Evolutionary conservation across 2,797 vertebrate species (phyloP), one percentile per base, ranked within the genome.

Genomic region (Bovichtus diacanthus): DNA sequence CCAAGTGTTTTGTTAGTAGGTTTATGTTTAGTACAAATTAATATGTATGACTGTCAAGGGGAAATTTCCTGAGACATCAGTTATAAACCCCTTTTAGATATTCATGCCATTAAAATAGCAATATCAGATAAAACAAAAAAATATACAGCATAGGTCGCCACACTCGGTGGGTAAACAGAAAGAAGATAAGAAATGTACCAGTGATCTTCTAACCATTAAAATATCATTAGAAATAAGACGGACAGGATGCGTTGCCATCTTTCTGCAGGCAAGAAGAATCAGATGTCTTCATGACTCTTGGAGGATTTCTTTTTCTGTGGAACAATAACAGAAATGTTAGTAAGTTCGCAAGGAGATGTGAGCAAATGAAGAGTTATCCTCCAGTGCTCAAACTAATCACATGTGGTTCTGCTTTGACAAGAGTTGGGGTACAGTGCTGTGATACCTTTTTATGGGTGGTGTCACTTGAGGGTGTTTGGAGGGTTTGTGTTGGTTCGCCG

Each of bases 301-400:
- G 84, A 81, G 0, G 87, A 87, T 71, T 89, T 91, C 43, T 83
- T 91, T 75, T 92, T 92, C 92, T 94, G 89, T 62, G 44, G 44
- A 76, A n/a, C 36, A 75, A 63, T 16, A 0, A 76, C 11, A 80
- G 15, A 59, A 60, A 49, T 5, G 54, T 1, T 1, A 7, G 0
- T 25, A 12, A 2, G 23, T 11, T 34, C 2, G 47, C 65, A 80
- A 15, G 44, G 5, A 25, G 41, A 29, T 41, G 2, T 6, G 36
- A 34, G 11, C 1, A 49, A 59, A 6, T 21, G 39, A 50, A 12
- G 41, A 39, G 47, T 16, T 1, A 53, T 39, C 25, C 0, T 23
- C n/a, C 6, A 4, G 18, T 1, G n/a, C 0, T 43, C 6, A 70
- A 39, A 46, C 13, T 0, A 27, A 41, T 7, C 13, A 34, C 13